Evolutionary conservation across 2,888 invertebrate genomes (phyloP), one percentile per base, ranked within the genome.

Genomic region (Agrochola circellaris): DNA sequence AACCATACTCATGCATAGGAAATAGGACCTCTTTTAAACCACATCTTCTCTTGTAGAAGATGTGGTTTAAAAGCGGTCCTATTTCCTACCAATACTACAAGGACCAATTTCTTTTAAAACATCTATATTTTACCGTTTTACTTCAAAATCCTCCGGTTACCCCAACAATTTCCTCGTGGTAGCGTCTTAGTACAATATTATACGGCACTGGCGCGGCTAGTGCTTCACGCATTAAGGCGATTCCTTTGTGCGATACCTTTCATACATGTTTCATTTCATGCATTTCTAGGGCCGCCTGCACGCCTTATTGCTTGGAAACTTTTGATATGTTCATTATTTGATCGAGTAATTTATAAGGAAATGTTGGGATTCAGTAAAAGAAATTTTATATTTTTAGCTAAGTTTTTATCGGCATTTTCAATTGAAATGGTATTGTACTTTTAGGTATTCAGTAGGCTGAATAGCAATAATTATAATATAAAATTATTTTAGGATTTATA

Each of bases 241-340:
- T 45, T 56, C 83, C 83, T 87, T 87, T 87, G 88, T 88, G 71
- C 73, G 48, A 60, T 48, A 76, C 72, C 73, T 84, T 86, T 79
- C 86, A 87, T 87, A 81, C 88, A 88, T 88, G 81, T 80, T 87
- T 86, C 88, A 87, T 87, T 77, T 79, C 81, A 87, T 88, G 87
- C 86, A 87, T 88, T 86, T 78, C 77, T 85, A 75, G 75, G 66
- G 69, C 64, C 71, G 64, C 69, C 15, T 64, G 54, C 34, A 51
- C 61, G 51, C 66, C n/a, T 23, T 69, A 48, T 30, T 64, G 58
- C 48, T 69, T 30, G 26, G 45, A 30, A 34, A 73, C 34, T 65
- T 77, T 48, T 58, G 68, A 84, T 72, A 69, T 81, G 56, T 71
- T 82, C 73, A 73, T 73, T 77, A 82, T 79, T 78, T 73, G 48